Percentiles rank a stretch among this genome's conserved stretches.
Evolutionary conservation across 2,888 invertebrate species (phyloP).

Genomic region (Drosophila testacea): DNA sequence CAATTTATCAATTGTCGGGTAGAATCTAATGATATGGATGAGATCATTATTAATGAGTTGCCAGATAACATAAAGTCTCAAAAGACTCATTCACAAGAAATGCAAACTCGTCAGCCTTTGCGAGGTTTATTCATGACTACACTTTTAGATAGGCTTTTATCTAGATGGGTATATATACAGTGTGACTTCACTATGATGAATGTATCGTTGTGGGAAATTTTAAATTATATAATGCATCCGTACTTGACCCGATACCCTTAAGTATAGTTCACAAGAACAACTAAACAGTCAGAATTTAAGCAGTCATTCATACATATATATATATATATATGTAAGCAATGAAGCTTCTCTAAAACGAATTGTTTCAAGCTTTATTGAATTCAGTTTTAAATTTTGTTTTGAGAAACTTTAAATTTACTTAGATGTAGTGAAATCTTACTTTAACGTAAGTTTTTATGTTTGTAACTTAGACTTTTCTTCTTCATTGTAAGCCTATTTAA

Average conservation of each 20-base stretch:
- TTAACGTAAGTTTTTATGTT: too few relatives aligned
- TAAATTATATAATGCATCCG: background rate
- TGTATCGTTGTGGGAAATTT: background rate
- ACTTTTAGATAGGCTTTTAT: slow-evolving; percentile 7
- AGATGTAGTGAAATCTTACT: too few relatives aligned
- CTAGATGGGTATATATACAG: slow-evolving; percentile 2
- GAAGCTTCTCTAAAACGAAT: too few relatives aligned
- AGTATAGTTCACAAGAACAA: background rate
- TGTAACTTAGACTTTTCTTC: too few relatives aligned
- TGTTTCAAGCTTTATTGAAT: too few relatives aligned
- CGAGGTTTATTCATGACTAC: slow-evolving; percentile 22
- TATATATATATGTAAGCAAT: too few relatives aligned
- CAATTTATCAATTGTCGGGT: slow-evolving; percentile 29
- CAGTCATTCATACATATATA: too few relatives aligned
- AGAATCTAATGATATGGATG: slow-evolving; percentile 31
- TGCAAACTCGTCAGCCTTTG: slow-evolving; percentile 9
- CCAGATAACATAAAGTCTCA: slow-evolving; percentile 31
- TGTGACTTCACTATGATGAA: background rate
- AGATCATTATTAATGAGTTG: slow-evolving; percentile 40
- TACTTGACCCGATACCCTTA: background rate
- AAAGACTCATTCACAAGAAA: slow-evolving; percentile 28
- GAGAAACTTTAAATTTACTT: too few relatives aligned
- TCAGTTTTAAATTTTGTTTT: too few relatives aligned
- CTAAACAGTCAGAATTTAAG: too few relatives aligned
- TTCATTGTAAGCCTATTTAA: too few relatives aligned